Percentiles rank a stretch among this genome's conserved stretches.
phyloP scores from a whole-genome alignment of 2,888 invertebrate species.

The Diloba caeruleocephala region DNA sequence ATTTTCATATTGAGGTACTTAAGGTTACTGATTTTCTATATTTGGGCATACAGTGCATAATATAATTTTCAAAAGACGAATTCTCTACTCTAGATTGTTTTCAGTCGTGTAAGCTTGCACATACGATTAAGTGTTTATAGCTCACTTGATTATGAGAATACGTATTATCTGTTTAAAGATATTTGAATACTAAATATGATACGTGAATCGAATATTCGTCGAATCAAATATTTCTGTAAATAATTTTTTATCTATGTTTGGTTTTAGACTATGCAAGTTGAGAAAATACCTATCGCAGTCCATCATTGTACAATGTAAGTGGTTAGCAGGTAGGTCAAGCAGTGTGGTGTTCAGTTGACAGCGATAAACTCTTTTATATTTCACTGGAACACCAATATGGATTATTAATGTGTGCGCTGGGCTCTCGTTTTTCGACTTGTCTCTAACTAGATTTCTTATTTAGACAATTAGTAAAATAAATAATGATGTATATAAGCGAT shows the following conservation, averaged over 20 bases:
- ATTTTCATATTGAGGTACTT: constrained; percentile 1
- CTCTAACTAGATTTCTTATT: constrained; percentile 28
- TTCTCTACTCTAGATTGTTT: too few species aligned
- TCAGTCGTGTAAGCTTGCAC: constrained; percentile 18
- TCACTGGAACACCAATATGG: too few species aligned
- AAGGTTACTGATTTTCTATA: constrained; percentile 4
- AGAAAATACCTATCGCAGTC: too few species aligned
- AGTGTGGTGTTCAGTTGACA: too few species aligned
- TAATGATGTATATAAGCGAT: constrained; percentile 33
- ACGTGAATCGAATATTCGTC: too few species aligned
- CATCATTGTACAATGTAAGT: too few species aligned
- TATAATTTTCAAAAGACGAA: too few species aligned
- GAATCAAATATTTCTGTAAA: too few species aligned
- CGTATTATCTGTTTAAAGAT: neutral
- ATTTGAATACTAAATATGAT: constrained; percentile 4
- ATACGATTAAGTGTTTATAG: constrained; percentile 4
- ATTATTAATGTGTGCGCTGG: constrained; percentile 19
- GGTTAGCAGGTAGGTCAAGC: too few species aligned
- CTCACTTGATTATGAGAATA: neutral
- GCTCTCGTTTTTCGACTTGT: constrained; percentile 29
- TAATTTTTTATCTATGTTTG: too few species aligned
- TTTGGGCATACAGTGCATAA: constrained; percentile 19
- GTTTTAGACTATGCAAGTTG: too few species aligned
- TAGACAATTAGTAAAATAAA: constrained; percentile 10
- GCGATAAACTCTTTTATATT: too few species aligned